Percentiles rank a stretch among this genome's conserved stretches.
Evolutionary conservation across 92 coral and sea anemone genomes (phyloP).

Genomic region (Micromussa lordhowensis): DNA sequence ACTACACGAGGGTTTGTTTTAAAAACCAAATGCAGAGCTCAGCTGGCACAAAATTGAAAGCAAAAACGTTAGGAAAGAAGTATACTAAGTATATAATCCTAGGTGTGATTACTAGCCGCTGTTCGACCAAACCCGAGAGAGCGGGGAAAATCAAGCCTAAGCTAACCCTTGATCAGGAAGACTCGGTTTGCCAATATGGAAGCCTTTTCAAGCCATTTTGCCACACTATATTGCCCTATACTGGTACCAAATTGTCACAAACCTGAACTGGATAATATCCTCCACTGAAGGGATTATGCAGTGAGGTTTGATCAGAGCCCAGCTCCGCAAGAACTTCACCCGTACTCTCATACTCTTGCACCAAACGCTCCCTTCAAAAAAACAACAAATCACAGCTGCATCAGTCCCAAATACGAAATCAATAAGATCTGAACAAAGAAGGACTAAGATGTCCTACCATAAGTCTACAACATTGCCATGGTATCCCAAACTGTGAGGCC

Average conservation of each 20-base stretch:
- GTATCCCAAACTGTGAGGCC: slow-evolving; percentile 84
- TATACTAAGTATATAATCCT: no score
- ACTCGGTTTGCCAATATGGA: no score
- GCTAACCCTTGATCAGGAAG: no score
- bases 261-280: slow-evolving; percentile 91
- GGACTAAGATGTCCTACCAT: slow-evolving; percentile 57
- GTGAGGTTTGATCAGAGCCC: slow-evolving; percentile 97
- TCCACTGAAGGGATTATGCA: slow-evolving; percentile 92
- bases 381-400: neutral
- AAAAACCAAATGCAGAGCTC: no score
- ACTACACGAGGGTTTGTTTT: no score
- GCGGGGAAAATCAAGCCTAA: no score
- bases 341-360: slow-evolving; percentile 82
- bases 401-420: neutral
- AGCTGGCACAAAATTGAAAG: no score
- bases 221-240: neutral
- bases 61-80: no score
- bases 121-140: no score
- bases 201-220: neutral
- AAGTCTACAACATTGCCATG: slow-evolving; percentile 91
- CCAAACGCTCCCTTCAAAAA: slow-evolving; percentile 83
- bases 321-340: slow-evolving; percentile 87
- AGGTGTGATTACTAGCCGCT: no score
- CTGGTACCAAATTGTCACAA: neutral
- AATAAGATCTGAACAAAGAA: neutral